Base-by-base conservation (phyloP, 2,888 invertebrate genomes). In the Bimastos eiseni region DNA sequence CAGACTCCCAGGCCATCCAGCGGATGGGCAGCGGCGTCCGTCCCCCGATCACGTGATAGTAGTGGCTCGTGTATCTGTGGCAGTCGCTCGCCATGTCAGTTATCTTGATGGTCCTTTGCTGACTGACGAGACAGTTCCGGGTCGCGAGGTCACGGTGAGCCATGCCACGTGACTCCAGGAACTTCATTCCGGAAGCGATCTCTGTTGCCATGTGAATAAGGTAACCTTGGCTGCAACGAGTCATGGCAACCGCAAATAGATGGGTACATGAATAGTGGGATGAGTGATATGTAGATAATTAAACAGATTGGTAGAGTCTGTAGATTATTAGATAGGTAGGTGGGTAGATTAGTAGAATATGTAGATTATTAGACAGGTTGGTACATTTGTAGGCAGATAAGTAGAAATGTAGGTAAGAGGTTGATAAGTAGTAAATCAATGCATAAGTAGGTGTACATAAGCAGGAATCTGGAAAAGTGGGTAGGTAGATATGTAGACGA, bases 1-100 rank as follows among this genome's bases (percentile, higher is more conserved):
- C 96, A 1, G 97, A 97, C 95, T 98, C 98, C 97, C 97, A 97
- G 1, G 98, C 97, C 96, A 98, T 97, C 98, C 98, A 98, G 89
- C 98, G 96, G 91, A 98, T 96, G 0, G 98, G 98, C 93, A 98
- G 95, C 90, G 98, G 98, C 97, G 90, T 98, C 96, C 91, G 98
- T 96, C 97, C 97, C 93, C 97, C 97, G 55, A 97, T 97, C 94
- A 97, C 96, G 95, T 97, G 97, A 13, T 89, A 89, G 89, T 89
- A 41, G 36, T 89, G 44, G 89, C 17, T 86, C 21, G 38, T 41
- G 33, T 89, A 89, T 89, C 89, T 37, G 33, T 41, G 49, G 33
- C 44, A 49, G 33, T 33, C 89, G 33, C 44, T 89, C 19, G 44
- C 89, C 41, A 89, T 44, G 89, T 89, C 89, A 1, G 89, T 44